Evolutionary conservation across 2,888 invertebrate species (phyloP).

Genomic region (Lasius platythorax): DNA sequence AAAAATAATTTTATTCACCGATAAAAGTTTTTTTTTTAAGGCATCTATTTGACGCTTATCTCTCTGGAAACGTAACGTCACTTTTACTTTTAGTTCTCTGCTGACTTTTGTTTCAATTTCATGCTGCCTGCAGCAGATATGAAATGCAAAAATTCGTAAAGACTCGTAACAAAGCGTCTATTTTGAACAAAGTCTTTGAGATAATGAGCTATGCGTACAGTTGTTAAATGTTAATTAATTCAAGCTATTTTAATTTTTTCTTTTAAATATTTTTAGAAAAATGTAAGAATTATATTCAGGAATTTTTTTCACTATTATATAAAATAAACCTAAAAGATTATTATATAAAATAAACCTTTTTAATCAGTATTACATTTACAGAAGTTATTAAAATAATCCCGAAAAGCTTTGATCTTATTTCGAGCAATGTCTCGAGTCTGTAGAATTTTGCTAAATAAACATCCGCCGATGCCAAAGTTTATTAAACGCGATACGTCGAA

Average conservation of each 20-base stretch:
- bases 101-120: constrained; percentile 29
- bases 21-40: not conserved
- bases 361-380: constrained; percentile 2
- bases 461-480: constrained; percentile 6
- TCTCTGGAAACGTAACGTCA: not conserved
- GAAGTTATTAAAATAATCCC: not conserved
- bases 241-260: constrained; percentile 1
- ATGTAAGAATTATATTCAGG: not conserved
- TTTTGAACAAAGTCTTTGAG: not conserved
- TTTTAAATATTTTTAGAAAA: not conserved
- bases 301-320: constrained; percentile 4
- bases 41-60: constrained; percentile 27
- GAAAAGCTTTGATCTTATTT: not conserved
- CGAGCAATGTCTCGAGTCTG: not conserved
- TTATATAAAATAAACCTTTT: no score
- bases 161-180: not conserved
- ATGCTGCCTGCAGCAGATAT: constrained; percentile 23
- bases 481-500: constrained; percentile 2
- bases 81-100: constrained; percentile 16
- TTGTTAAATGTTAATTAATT: constrained; percentile 27
- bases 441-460: constrained; percentile 6
- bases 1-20: not conserved
- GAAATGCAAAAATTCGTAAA: constrained; percentile 23
- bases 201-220: not conserved
- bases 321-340: not conserved